A percentile compares a stretch with the other conserved stretches of the same genome.
These are phyloP conservation scores for Trissolcus brochymenae DNA, from an alignment of 2,888 invertebrate genomes.

Conservation along the genomic window DNA sequence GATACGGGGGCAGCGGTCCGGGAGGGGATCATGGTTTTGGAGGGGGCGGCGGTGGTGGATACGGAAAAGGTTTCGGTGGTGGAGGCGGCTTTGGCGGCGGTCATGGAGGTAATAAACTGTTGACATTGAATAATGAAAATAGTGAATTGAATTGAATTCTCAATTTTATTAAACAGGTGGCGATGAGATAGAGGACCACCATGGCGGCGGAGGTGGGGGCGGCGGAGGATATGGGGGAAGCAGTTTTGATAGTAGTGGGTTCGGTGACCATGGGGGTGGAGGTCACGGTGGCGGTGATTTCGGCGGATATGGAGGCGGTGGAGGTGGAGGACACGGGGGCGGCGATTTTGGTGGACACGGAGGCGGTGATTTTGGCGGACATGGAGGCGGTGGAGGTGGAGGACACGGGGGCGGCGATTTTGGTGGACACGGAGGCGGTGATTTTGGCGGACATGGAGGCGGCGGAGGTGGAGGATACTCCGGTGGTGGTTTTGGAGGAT, in stretches of 20 bases:
- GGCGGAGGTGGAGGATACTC: neutral
- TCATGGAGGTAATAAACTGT: neutral
- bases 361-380: slow-evolving; percentile 11
- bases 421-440: slow-evolving; percentile 14
- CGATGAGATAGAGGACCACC: slow-evolving; percentile 13
- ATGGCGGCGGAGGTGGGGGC: slow-evolving; percentile 28
- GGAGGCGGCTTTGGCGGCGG: neutral
- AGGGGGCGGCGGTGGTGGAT: slow-evolving; percentile 8
- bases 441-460: slow-evolving; percentile 9
- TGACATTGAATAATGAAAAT: neutral
- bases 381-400: slow-evolving; percentile 11
- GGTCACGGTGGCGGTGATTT: slow-evolving; percentile 13
- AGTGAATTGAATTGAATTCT: neutral
- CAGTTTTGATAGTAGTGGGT: slow-evolving; percentile 2
- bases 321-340: slow-evolving; percentile 24
- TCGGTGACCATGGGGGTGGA: slow-evolving; percentile 8
- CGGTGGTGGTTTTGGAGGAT: neutral
- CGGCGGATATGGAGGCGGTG: slow-evolving; percentile 25
- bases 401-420: slow-evolving; percentile 14
- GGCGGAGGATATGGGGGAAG: slow-evolving; percentile 12
- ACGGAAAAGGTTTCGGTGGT: neutral
- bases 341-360: slow-evolving; percentile 6
- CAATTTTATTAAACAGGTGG: neutral
- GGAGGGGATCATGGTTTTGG: slow-evolving; percentile 30
- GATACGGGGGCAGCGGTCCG: neutral